Conservation (phyloP, 2,113 vertebrate genomes). For the Dissostichus mawsoni region DNA sequence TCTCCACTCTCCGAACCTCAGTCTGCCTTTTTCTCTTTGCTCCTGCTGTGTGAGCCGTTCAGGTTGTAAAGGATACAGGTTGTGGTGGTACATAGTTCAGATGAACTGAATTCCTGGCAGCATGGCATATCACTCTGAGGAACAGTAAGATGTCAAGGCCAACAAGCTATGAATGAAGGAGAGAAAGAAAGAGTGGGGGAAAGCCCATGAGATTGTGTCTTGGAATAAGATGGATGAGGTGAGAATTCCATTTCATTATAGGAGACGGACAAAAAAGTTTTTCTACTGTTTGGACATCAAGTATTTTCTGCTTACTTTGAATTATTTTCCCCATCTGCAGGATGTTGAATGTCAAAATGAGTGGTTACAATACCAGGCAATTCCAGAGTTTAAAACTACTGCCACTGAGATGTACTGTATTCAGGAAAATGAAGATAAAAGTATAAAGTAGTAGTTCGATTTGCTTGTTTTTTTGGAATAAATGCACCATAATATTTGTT, state of each 20-base stretch:
- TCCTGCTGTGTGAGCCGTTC: conserved; percentile 28
- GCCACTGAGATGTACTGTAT: not conserved
- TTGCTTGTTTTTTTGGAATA: no score
- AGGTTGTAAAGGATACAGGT: conserved; percentile 69
- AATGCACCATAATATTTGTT: no score
- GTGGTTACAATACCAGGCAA: conserved; percentile 15
- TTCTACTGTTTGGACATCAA: conserved; percentile 14
- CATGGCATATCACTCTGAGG: conserved; percentile 51
- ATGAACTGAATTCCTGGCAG: conserved; percentile 72
- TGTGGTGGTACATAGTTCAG: conserved; percentile 68
- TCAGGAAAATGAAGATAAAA: not conserved
- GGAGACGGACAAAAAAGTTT: conserved; percentile 20
- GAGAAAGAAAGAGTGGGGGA: not conserved
- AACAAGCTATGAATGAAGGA: conserved; percentile 40
- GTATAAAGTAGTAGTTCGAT: not conserved
- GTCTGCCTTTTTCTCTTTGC: conserved; percentile 29
- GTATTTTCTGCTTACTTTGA: conserved; percentile 29
- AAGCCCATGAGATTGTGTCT: conserved; percentile 40
- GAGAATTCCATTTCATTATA: conserved; percentile 64
- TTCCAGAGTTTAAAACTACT: not conserved
- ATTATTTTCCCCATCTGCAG: conserved; percentile 37
- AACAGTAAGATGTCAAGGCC: conserved; percentile 66
- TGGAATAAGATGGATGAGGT: conserved; percentile 74
- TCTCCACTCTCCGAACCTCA: conserved; percentile 24
- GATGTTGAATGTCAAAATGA: conserved; percentile 23